Evolutionary conservation across 2,797 vertebrate species (phyloP).

Genomic region (Lepilemur septentrionalis): DNA sequence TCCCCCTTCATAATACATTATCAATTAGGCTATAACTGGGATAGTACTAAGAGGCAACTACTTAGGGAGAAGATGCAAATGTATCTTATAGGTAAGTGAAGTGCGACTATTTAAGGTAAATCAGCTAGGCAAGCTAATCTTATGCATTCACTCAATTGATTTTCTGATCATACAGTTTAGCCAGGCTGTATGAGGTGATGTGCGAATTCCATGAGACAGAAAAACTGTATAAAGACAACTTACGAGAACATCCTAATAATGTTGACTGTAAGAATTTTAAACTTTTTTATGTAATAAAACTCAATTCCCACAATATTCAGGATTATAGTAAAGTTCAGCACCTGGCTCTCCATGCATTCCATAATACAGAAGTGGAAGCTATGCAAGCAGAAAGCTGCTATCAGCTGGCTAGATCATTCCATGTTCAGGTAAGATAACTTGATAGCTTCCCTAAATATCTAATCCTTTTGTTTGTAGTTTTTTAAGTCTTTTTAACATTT

Average conservation of each 20-base stretch:
- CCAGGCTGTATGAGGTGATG: conserved; percentile 97
- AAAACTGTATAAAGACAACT: conserved; percentile 98
- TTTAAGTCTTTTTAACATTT: not conserved
- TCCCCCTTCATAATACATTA: not conserved
- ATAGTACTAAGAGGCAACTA: not conserved
- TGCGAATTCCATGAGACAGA: conserved; percentile 99
- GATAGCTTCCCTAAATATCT: not conserved
- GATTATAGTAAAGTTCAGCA: conserved; percentile 99
- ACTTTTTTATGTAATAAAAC: conserved; percentile 41
- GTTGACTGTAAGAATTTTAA: conserved; percentile 94
- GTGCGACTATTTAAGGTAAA: conserved; percentile 10
- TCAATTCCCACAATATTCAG: conserved; percentile 79
- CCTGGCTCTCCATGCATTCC: conserved; percentile 97
- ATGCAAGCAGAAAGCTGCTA: conserved; percentile 99
- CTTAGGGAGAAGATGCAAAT: not conserved
- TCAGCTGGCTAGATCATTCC: conserved; percentile 97
- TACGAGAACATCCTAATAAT: conserved; percentile 98
- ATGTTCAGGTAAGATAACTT: conserved; percentile 91
- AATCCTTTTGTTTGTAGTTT: not conserved
- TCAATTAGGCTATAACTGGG: not conserved
- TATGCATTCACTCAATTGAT: not conserved
- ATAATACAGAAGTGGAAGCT: conserved; percentile 98
- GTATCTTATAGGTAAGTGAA: conserved; percentile 17
- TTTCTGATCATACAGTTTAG: conserved; percentile 92
- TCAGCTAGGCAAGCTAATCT: not conserved